A percentile compares a stretch with the other conserved stretches of the same genome.
These are phyloP conservation scores for Lontra canadensis DNA, from an alignment of 2,113 vertebrate genomes.

Conservation along the genomic window DNA sequence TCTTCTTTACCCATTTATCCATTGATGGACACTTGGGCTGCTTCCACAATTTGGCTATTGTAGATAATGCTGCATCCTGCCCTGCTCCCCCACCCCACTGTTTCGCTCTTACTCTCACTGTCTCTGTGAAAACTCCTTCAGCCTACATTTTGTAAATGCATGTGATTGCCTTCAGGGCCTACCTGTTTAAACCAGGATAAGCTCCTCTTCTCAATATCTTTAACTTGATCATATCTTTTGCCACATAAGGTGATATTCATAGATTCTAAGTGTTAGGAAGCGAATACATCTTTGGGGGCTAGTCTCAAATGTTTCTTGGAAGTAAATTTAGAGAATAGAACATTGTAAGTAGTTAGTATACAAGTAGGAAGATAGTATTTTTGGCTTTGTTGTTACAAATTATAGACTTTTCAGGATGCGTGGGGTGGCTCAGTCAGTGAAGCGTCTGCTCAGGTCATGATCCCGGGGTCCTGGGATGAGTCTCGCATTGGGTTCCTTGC, in stretches of 20 bases:
- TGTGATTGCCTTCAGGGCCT: neutral
- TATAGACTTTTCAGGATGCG: neutral
- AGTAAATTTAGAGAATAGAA: neutral
- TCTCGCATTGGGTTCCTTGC: too few species aligned
- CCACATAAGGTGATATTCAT: neutral
- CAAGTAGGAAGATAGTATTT: neutral
- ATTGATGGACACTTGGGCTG: too few species aligned
- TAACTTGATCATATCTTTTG: neutral
- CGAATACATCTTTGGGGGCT: neutral
- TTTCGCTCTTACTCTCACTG: neutral
- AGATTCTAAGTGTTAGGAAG: neutral
- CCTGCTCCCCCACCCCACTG: too few species aligned
- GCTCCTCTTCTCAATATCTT: neutral
- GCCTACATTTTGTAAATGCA: neutral
- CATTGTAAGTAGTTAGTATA: neutral
- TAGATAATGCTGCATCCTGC: neutral
- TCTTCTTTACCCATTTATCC: too few species aligned
- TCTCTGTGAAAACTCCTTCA: neutral
- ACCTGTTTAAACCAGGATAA: neutral
- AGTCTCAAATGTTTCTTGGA: conserved; percentile 31
- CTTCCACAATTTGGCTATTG: neutral
- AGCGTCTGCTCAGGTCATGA: neutral
- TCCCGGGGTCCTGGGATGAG: neutral
- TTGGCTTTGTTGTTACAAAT: neutral
- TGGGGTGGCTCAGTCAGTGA: neutral